phyloP scores from a whole-genome alignment of 1,140 invertebrate species.

The Sipha flava region DNA sequence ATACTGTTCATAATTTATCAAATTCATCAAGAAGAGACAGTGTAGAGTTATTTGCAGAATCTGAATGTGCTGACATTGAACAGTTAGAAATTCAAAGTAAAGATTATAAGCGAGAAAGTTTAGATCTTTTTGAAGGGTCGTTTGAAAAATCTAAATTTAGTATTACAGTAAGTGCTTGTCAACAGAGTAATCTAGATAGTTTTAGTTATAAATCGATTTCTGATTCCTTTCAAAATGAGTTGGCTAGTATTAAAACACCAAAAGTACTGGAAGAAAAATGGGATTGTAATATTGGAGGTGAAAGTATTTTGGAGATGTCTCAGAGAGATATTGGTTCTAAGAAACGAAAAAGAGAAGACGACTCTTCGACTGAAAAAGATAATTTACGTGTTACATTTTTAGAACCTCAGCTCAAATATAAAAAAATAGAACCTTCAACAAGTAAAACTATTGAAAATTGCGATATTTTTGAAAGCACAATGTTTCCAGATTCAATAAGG shows the following conservation, averaged over 20 bases:
- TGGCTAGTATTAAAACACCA: not conserved
- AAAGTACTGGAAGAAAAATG: conserved; percentile 34
- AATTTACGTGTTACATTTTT: not conserved
- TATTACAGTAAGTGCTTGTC: not conserved
- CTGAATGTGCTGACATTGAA: not conserved
- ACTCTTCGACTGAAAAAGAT: not conserved
- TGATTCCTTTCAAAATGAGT: not conserved
- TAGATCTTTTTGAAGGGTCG: conserved; percentile 23
- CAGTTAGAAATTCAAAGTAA: not conserved
- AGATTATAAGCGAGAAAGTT: conserved; percentile 23
- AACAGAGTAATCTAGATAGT: not conserved
- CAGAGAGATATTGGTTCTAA: not conserved
- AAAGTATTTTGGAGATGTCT: conserved; percentile 38
- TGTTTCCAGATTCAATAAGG: conserved; percentile 28
- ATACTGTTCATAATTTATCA: not conserved
- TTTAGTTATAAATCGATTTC: not conserved
- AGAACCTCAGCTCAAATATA: not conserved
- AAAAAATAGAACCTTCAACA: not conserved
- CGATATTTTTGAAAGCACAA: not conserved
- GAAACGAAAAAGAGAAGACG: conserved; percentile 17
- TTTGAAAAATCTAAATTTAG: conserved; percentile 10
- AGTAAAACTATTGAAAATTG: not conserved
- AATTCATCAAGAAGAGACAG: not conserved
- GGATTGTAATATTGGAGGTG: conserved; percentile 39
- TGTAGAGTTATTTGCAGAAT: not conserved